Base-by-base conservation (phyloP, 2,797 vertebrate species). In the Lates japonicus region DNA sequence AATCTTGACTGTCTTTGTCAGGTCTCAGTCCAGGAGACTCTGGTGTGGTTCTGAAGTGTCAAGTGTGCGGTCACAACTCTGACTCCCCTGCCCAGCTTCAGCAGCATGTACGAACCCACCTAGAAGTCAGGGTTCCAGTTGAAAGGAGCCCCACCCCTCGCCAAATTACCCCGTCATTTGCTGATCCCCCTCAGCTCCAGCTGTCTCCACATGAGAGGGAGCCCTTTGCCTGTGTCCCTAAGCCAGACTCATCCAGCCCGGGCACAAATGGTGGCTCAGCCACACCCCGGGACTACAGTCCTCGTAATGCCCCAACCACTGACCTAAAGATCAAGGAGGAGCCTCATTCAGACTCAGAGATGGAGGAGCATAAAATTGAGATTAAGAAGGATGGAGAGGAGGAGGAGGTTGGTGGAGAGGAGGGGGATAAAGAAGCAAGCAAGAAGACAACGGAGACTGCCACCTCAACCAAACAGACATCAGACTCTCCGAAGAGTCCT, bases 261-360 rank as follows among this genome's bases (percentile, higher is more conserved):
- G 95, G 94, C 0, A 94, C 95, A 73, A 96, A 96, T 0, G 95
- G 96, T 0, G 90, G 96, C 66, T 88, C 95, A 0, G 92, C 91
- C 33, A 93, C 92, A 0, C 91, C 93, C 31, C 87, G 78, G 37
- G 93, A 90, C 72, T 90, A 83, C 81, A 90, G 91, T 72, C 87
- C 87, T 0, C 89, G 90, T 1, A 86, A 84, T 0, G 67, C 19
- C 0, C 33, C 88, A 2, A 79, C 2, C 13, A 13, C n/a, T 1
- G 73, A 52, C 0, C 10, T 96, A 16, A 93, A 84, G 80, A 94
- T 98, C 90, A 99, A 99, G 88, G 96, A 97, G 83, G 98, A 99
- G 78, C 96, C 95, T 0, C 77, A 67, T 0, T 95, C 96, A 2
- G 96, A 97, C 61, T 91, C 80, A 0, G 96, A 97, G 59, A 62